Percentiles rank a stretch among this genome's conserved stretches.
These are phyloP conservation scores for Styela clava DNA, from an alignment of 23 tunicate genomes.

Conservation along the genomic window DNA sequence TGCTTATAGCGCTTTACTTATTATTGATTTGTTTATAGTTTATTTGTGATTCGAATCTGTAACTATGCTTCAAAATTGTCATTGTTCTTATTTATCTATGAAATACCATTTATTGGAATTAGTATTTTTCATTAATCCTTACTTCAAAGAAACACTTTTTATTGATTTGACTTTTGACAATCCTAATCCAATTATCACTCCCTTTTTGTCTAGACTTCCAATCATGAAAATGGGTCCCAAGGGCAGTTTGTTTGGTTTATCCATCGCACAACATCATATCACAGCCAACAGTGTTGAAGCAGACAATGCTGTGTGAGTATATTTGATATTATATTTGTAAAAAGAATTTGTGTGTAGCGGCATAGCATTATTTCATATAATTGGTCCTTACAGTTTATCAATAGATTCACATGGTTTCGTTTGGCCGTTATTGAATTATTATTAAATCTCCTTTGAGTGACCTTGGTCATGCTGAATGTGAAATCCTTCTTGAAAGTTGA, in stretches of 20 bases:
- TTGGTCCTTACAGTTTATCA: background rate
- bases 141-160: no score
- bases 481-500: no score
- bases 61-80: no score
- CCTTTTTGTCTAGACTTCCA: constrained; percentile 35
- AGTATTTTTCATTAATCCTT: background rate
- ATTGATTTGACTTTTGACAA: no score
- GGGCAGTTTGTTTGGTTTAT: constrained; percentile 83
- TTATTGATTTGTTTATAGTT: no score
- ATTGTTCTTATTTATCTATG: background rate
- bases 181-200: background rate
- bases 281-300: constrained; percentile 11
- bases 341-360: no score
- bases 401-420: background rate
- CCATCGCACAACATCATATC: constrained; percentile 66
- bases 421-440: no score
- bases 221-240: constrained; percentile 54
- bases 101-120: background rate
- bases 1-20: no score
- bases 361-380: background rate
- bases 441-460: no score
- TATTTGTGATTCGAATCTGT: no score
- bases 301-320: constrained; percentile 43
- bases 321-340: no score
- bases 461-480: no score